Base-by-base conservation (phyloP, 37 sponge, comb jelly and placozoan species). In the Oscarella lobularis region DNA sequence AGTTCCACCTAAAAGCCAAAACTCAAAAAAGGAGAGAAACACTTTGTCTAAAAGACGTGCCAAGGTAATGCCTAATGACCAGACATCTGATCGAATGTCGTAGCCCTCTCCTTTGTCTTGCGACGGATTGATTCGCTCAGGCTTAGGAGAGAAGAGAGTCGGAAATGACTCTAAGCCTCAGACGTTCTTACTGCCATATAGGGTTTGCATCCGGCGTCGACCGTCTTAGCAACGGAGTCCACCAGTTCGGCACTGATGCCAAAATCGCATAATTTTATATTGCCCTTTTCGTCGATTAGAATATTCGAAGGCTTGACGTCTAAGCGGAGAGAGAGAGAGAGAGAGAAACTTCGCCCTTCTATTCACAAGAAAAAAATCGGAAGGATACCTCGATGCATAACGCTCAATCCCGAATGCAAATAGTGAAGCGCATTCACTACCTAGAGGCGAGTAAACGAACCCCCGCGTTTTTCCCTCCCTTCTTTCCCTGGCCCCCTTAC, bases 261-360 rank as follows among this genome's bases (percentile, higher is more conserved):
- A 79, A 96, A 92, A 41, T 96, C 98, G 81, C 98, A 96, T 75
- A 96, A 74, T 84, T 96, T 96, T 82, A 96, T 88, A 5, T 84
- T 78, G 0, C 97, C 92, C 1, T 77, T 69, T 37, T 71, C 54
- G 74, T 89, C 89, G 41, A 96, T 72, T 3, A 96, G 80, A 36
- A 96, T 80, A 69, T 96, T 96, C 37, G 88, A 87, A 2, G 98
- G 98, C 54, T 96, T 96, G 31, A 96, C 87, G 80, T 96, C 98
- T 83, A 74, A 35, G 79, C 33, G 74, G 66, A 78, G 39, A 31
- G 72, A 69, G 20, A 5, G 27, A n/a, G 60, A 3, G 14, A 36
- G 36, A 38, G 29, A 36, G 38, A 3, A 73, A 31, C 6, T 6
- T 54, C 76, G 48, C 55, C 40, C 65, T 33, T 33, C 27, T 32